A percentile compares a stretch with the other conserved stretches of the same genome.
Evolutionary conservation across 2,797 vertebrate genomes (phyloP).

Genomic region (Microctenopoma stevenorrisi): DNA sequence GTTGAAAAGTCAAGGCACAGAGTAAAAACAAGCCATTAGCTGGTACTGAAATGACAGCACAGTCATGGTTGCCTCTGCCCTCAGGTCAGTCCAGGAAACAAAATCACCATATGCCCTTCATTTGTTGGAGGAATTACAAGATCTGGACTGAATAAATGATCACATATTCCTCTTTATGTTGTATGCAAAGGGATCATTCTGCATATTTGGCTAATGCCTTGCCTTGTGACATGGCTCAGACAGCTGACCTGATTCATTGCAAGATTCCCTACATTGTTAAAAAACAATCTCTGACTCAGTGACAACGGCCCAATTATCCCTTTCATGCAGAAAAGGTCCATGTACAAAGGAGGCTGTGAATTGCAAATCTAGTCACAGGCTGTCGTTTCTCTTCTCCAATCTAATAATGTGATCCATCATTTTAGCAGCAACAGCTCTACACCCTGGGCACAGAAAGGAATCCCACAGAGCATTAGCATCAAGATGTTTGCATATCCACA

Average conservation of each 20-base stretch:
- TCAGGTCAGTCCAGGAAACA: constrained; percentile 39
- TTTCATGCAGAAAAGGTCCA: constrained; percentile 72
- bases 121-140: constrained; percentile 47
- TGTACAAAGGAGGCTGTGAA: constrained; percentile 69
- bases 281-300: constrained; percentile 63
- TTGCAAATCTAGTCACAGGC: constrained; percentile 72
- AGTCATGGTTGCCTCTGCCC: constrained; percentile 44
- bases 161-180: constrained; percentile 57
- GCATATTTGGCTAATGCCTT: constrained; percentile 71
- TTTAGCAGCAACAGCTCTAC: constrained; percentile 54
- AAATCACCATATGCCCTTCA: constrained; percentile 65
- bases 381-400: constrained; percentile 64
- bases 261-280: constrained; percentile 67
- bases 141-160: constrained; percentile 58
- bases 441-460: constrained; percentile 48
- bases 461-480: constrained; percentile 66
- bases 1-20: constrained; percentile 67
- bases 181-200: constrained; percentile 62
- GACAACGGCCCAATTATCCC: constrained; percentile 76
- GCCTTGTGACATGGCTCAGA: constrained; percentile 59
- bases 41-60: constrained; percentile 62
- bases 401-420: constrained; percentile 83
- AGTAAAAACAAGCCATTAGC: constrained; percentile 65
- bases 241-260: constrained; percentile 77
- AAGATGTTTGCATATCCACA: constrained; percentile 64